Evolutionary conservation across 1,140 invertebrate genomes (phyloP).

Genomic region (Drosophila malerkotliana): DNA sequence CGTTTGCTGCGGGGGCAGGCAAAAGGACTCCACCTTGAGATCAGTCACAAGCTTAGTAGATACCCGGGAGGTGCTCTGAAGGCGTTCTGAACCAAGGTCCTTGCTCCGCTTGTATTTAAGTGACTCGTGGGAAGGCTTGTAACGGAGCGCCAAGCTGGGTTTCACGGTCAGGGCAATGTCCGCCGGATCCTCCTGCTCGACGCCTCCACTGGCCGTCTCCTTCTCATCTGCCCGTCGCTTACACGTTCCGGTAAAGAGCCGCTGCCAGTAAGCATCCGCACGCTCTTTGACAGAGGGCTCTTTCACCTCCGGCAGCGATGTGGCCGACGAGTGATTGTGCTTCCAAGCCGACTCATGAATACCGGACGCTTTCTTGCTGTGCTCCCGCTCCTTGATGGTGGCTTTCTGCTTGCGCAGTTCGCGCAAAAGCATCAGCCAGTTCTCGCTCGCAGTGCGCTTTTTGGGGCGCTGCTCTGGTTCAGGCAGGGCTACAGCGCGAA

Average conservation of each 20-base stretch:
- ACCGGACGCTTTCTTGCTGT: not conserved
- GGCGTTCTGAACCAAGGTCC: constrained; percentile 12
- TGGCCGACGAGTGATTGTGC: constrained; percentile 5
- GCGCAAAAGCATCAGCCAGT: constrained; percentile 6
- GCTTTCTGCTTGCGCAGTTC: constrained; percentile 6
- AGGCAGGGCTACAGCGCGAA: not conserved
- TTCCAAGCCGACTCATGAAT: not conserved
- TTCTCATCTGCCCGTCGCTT: not conserved
- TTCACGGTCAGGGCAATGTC: constrained; percentile 13
- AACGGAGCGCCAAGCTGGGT: constrained; percentile 46
- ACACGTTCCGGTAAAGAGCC: constrained; percentile 11
- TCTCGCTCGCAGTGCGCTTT: not conserved
- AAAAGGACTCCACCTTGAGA: constrained; percentile 52
- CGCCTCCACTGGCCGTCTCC: too few relatives aligned
- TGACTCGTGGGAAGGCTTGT: constrained; percentile 65
- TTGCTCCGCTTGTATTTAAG: constrained; percentile 45
- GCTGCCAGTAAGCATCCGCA: constrained; percentile 33
- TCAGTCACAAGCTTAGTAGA: constrained; percentile 11
- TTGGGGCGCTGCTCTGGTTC: constrained; percentile 12
- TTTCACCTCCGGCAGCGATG: constrained; percentile 33
- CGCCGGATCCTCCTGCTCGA: not conserved
- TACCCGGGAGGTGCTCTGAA: constrained; percentile 1
- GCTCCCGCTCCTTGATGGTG: not conserved
- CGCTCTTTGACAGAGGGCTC: constrained; percentile 17
- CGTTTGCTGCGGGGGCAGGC: constrained; percentile 58